These are phyloP conservation scores for Nipponacmea schrenckii DNA, from an alignment of 2,888 invertebrate species.

Conservation along the genomic window DNA sequence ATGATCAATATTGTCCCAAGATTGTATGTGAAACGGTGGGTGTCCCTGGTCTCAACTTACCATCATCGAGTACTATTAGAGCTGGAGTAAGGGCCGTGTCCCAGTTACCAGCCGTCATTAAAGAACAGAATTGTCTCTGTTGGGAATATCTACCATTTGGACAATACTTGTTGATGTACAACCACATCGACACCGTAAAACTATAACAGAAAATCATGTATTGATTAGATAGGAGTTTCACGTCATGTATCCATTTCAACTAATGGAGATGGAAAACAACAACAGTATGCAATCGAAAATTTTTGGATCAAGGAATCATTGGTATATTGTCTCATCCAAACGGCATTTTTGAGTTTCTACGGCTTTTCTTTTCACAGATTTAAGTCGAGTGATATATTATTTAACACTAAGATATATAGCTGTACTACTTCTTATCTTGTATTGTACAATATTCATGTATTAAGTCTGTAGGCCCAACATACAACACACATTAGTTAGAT, in stretches of 20 bases:
- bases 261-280: background rate
- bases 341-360: too few species aligned
- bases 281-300: background rate
- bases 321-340: background rate
- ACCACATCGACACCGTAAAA: constrained; percentile 58
- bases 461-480: too few species aligned
- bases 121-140: background rate
- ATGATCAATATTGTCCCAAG: background rate
- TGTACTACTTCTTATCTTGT: too few species aligned
- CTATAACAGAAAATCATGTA: constrained; percentile 37
- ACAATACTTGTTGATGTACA: constrained; percentile 61
- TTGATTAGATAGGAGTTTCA: too few species aligned
- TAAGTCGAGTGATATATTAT: too few species aligned
- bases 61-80: constrained; percentile 34
- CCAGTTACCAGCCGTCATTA: constrained; percentile 45
- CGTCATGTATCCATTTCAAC: too few species aligned
- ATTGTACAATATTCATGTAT: too few species aligned
- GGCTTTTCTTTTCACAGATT: too few species aligned
- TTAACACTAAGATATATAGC: too few species aligned
- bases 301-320: background rate
- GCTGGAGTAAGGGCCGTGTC: constrained; percentile 45
- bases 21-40: background rate
- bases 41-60: constrained; percentile 15
- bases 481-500: too few species aligned
- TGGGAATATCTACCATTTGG: constrained; percentile 5